phyloP scores from a whole-genome alignment of 2,113 vertebrate species.

The Ceyx melanurus region DNA sequence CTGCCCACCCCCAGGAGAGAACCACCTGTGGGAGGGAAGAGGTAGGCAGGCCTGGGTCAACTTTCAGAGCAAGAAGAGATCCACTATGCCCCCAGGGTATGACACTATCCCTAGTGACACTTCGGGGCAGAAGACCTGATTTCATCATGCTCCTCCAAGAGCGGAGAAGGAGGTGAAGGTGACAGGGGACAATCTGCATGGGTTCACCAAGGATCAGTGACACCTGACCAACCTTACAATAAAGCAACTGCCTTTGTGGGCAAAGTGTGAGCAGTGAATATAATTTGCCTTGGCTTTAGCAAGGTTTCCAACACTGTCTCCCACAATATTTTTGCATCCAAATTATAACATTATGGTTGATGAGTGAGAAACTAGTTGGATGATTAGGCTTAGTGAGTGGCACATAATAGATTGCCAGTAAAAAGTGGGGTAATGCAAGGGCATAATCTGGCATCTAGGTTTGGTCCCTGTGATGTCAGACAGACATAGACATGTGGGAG shows the following conservation, averaged over 20 bases:
- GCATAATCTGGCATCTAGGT: background rate
- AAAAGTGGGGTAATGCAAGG: background rate
- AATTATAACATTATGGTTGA: background rate
- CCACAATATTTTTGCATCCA: background rate
- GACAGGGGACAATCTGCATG: accelerated
- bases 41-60: background rate
- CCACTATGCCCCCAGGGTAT: background rate
- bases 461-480: background rate
- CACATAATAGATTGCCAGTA: background rate
- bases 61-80: background rate
- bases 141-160: background rate
- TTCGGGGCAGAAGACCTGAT: background rate
- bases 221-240: background rate
- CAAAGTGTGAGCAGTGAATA: background rate
- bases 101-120: background rate
- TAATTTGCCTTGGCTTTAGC: background rate
- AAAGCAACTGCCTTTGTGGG: background rate
- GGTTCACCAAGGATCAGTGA: background rate
- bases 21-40: background rate
- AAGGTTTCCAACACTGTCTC: background rate
- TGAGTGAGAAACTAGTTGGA: background rate
- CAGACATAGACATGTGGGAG: background rate
- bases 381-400: background rate
- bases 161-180: background rate
- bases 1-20: background rate